Base-by-base conservation (phyloP, 2,113 vertebrate species). In the Sander lucioperca region DNA sequence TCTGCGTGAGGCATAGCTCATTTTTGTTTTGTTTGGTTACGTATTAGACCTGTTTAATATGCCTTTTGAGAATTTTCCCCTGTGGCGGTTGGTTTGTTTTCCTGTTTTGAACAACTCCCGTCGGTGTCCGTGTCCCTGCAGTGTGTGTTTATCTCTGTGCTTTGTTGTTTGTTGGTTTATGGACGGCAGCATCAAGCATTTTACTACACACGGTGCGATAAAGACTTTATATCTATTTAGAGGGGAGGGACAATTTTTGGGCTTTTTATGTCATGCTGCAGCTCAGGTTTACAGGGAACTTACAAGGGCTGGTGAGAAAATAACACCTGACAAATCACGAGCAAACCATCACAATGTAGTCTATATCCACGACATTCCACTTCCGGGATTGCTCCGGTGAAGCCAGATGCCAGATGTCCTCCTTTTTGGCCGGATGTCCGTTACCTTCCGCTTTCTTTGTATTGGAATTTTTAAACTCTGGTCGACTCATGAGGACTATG, bases 241-340 rank as follows among this genome's bases (percentile, higher is more conserved):
- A 23, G 18, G 74, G 53, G 43, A 27, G 21, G n/a, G 47, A 13
- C 0, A 3, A 63, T 66, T 62, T 53, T 6, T 10, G 30, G 3
- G n/a, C n/a, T n/a, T n/a, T n/a, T n/a, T n/a, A n/a, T n/a, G n/a
- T n/a, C n/a, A n/a, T n/a, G n/a, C n/a, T n/a, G n/a, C n/a, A n/a
- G n/a, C n/a, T n/a, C n/a, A n/a, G n/a, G n/a, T n/a, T n/a, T n/a
- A n/a, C n/a, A n/a, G n/a, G n/a, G n/a, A n/a, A n/a, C n/a, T n/a
- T n/a, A n/a, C n/a, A n/a, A n/a, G n/a, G n/a, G 5, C 1, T 39
- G 5, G 25, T 6, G n/a, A 82, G 62, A 64, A 75, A 66, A 57
- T 79, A 73, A 73, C 21, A 54, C n/a, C 59, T 68, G 80, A 74
- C 30, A 66, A 56, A 61, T 77, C 48, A 36, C 11, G 50, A 77